Evolutionary conservation across 2,113 vertebrate species (phyloP).

Genomic region (Xiphorhynchus elegans): DNA sequence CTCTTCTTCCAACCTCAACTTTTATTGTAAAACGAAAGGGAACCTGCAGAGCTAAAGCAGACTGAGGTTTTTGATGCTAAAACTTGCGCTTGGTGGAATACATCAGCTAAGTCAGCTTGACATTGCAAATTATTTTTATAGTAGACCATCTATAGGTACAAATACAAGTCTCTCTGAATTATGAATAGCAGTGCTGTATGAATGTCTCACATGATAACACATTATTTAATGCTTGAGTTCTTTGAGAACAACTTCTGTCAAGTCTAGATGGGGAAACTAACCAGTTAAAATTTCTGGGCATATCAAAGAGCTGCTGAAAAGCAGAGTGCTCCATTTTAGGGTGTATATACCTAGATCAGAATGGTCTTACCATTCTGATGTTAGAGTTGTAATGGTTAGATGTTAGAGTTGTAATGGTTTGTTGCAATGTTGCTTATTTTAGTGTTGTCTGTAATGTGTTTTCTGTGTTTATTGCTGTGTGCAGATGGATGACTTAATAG

Average conservation of each 20-base stretch:
- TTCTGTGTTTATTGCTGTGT: background rate
- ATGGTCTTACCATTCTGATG: background rate
- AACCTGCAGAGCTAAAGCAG: background rate
- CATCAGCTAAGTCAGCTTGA: background rate
- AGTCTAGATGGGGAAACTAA: background rate
- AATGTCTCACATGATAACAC: background rate
- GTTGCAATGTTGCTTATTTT: background rate
- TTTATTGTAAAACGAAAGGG: background rate
- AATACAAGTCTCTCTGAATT: background rate
- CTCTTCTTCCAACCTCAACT: background rate
- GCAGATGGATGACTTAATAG: background rate
- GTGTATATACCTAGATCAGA: background rate
- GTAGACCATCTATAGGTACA: background rate
- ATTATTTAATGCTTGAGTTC: background rate
- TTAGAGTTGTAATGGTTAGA: background rate
- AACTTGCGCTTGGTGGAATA: background rate
- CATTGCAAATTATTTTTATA: background rate
- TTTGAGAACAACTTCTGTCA: background rate
- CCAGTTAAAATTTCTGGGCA: background rate
- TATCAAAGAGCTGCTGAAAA: background rate
- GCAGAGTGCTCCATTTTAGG: background rate
- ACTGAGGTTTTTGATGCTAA: background rate
- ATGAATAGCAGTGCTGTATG: background rate
- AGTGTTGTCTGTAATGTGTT: background rate
- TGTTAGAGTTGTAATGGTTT: background rate